A percentile compares a stretch with the other conserved stretches of the same genome.
Evolutionary conservation across 92 coral and sea anemone species (phyloP).

Genomic region (Epizoanthus rinbou): DNA sequence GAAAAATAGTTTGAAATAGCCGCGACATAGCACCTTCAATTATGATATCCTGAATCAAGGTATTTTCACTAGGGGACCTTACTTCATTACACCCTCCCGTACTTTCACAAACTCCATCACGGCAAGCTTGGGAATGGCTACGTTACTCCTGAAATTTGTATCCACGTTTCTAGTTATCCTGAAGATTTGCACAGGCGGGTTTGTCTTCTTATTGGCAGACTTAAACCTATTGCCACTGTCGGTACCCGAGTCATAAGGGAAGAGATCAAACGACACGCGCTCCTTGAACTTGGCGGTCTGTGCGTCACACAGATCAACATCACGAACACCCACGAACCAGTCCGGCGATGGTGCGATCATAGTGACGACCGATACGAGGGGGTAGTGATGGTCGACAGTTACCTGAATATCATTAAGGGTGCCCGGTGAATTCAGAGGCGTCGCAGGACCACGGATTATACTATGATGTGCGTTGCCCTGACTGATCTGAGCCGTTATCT

Average conservation of each 20-base stretch:
- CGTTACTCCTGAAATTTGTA: slow-evolving; percentile 19
- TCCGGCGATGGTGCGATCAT: slow-evolving; percentile 70
- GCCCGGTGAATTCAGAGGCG: neutral
- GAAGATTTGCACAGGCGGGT: slow-evolving; percentile 41
- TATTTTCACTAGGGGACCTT: too few species aligned
- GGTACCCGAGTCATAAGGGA: slow-evolving; percentile 58
- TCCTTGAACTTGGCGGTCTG: slow-evolving; percentile 38
- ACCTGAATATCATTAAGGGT: neutral
- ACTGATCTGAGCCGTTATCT: neutral
- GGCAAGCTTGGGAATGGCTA: slow-evolving; percentile 29
- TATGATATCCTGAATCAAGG: too few species aligned
- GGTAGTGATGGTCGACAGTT: slow-evolving; percentile 24
- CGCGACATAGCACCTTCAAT: too few species aligned
- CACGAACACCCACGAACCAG: slow-evolving; percentile 61
- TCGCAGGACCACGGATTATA: neutral
- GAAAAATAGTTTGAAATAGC: too few species aligned
- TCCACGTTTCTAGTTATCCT: slow-evolving; percentile 27
- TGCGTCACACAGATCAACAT: slow-evolving; percentile 48
- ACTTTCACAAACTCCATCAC: slow-evolving; percentile 43
- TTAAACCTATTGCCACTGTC: slow-evolving; percentile 29
- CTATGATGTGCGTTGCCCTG: neutral
- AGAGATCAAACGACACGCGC: neutral
- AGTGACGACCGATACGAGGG: slow-evolving; percentile 48
- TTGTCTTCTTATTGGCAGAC: neutral
- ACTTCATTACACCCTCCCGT: neutral